Conservation (phyloP, 2,888 invertebrate genomes). For the Oligia fasciuncula region DNA sequence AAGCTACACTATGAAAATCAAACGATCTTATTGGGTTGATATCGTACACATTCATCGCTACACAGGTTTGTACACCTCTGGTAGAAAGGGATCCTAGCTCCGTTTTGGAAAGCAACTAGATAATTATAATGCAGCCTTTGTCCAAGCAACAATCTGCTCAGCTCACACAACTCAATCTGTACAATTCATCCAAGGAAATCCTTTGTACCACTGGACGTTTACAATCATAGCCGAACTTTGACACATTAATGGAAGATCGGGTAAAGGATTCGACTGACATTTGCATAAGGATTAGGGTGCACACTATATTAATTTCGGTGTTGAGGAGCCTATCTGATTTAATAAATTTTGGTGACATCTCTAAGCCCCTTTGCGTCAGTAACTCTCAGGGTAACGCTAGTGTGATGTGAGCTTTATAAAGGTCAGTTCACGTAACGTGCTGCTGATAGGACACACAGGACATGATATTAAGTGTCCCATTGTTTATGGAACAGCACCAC, state of each 20-base stretch:
- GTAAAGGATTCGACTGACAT: not conserved
- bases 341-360: not conserved
- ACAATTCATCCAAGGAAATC: too few relatives aligned
- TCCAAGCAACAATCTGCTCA: too few relatives aligned
- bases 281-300: slow-evolving; percentile 12
- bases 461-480: too few relatives aligned
- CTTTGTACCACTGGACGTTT: not conserved
- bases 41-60: not conserved
- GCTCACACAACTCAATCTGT: too few relatives aligned
- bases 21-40: not conserved
- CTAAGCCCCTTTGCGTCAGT: not conserved
- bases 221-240: not conserved
- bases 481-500: too few relatives aligned
- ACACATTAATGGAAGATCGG: not conserved
- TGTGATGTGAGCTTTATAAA: not conserved
- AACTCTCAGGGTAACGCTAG: not conserved
- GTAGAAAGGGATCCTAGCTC: not conserved
- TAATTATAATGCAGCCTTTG: too few relatives aligned
- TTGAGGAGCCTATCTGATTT: not conserved
- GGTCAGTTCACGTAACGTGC: not conserved
- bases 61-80: not conserved
- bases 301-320: not conserved
- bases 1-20: not conserved
- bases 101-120: not conserved
- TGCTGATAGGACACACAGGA: too few relatives aligned